Evolutionary conservation across 2,888 invertebrate genomes (phyloP), one percentile per base, ranked within the genome.

Genomic region (Archaeoteleia sp.): DNA sequence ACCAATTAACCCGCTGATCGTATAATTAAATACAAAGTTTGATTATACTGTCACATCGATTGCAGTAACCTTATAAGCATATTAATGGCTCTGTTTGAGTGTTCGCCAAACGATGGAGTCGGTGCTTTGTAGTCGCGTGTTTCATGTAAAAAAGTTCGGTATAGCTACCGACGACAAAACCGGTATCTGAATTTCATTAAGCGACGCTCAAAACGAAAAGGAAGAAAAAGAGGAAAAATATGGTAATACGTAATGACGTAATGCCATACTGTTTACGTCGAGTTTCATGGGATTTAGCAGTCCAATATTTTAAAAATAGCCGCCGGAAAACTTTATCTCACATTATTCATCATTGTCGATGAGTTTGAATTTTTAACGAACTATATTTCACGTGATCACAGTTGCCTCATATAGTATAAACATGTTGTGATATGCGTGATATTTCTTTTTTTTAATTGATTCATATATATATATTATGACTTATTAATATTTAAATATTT

Each of bases 101-200:
- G 53, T 43, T 43, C 48, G 35, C 53, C 39, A 12, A 30, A 13
- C 63, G 27, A 17, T 32, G 45, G 7, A 37, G 57, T 54, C 60
- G 58, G 54, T 55, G 49, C 67, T 67, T 67, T 61, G 67, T 67
- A 67, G 67, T 67, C 67, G 49, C 51, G 51, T 51, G 63, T 43
- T 55, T 12, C n/a, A 30, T 43, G 48, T 39, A 51, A 57, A 65
- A 57, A 63, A 48, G n/a, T 43, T 49, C 51, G 37, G 39, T 32
- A 55, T 65, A 67, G 61, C 67, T 62, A 67, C 67, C 53, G 57
- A 62, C 61, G 37, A 49, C 61, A 61, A 20, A 67, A 58, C 68
- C 63, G 68, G 68, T 68, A 68, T 68, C 53, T 45, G 51, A 37
- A 49, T 61, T 57, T 61, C 45, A 46, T 67, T 67, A 46, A 53